These are phyloP conservation scores for Prionailurus bengalensis DNA, from an alignment of 2,113 vertebrate genomes.

Conservation along the genomic window DNA sequence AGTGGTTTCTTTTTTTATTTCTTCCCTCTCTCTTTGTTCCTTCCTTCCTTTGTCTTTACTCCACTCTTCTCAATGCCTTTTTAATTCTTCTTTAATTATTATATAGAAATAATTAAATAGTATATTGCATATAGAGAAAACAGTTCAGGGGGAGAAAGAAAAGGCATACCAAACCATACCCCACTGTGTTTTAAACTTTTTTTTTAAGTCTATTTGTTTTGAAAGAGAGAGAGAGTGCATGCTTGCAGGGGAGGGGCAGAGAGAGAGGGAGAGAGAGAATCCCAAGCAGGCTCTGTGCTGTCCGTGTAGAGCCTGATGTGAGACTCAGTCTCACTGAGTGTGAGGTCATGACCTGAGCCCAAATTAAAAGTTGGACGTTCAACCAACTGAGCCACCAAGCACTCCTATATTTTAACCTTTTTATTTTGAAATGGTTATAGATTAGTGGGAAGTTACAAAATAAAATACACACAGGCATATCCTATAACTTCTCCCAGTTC, in stretches of 20 bases:
- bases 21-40: not conserved
- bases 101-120: not conserved
- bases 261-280: too few species aligned
- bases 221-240: too few species aligned
- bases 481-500: not conserved
- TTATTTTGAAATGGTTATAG: not conserved
- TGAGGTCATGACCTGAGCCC: too few species aligned
- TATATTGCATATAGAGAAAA: not conserved
- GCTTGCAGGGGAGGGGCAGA: too few species aligned
- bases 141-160: not conserved
- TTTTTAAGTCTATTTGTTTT: too few species aligned
- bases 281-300: too few species aligned
- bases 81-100: not conserved
- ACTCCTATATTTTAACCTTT: not conserved
- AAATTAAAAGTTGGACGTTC: too few species aligned
- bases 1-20: too few species aligned
- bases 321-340: too few species aligned
- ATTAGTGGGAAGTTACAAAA: not conserved
- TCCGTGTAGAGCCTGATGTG: too few species aligned
- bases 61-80: not conserved
- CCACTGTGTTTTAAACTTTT: not conserved
- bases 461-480: not conserved
- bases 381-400: too few species aligned
- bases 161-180: not conserved
- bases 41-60: not conserved